Evolutionary conservation across 2,888 invertebrate genomes (phyloP).

Genomic region (Heliconius sara): DNA sequence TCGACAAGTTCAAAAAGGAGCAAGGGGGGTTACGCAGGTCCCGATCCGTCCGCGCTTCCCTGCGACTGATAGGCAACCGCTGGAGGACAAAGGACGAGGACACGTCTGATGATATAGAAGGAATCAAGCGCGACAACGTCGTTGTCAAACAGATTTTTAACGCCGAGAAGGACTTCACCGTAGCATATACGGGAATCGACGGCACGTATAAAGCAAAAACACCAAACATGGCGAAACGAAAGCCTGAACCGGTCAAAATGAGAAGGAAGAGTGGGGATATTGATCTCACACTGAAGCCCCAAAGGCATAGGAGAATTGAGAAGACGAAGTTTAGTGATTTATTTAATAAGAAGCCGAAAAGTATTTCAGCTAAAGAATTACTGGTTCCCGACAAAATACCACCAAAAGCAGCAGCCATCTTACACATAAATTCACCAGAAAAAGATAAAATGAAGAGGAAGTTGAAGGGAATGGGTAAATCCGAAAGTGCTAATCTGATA

Average conservation of each 20-base stretch:
- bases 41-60: conserved; percentile 88
- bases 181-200: conserved; percentile 75
- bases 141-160: conserved; percentile 72
- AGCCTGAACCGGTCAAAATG: conserved; percentile 65
- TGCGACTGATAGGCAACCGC: conserved; percentile 86
- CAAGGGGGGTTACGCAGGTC: conserved; percentile 84
- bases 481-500: conserved; percentile 73
- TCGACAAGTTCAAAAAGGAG: conserved; percentile 81
- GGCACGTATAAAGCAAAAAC: conserved; percentile 78
- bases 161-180: conserved; percentile 72
- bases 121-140: conserved; percentile 69
- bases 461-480: conserved; percentile 71
- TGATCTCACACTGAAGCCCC: conserved; percentile 73
- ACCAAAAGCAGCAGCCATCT: conserved; percentile 85
- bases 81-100: conserved; percentile 81
- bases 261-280: conserved; percentile 76
- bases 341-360: conserved; percentile 79
- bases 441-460: conserved; percentile 66
- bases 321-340: conserved; percentile 78
- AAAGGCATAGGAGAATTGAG: conserved; percentile 70
- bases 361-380: conserved; percentile 74
- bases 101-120: conserved; percentile 63
- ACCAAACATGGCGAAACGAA: conserved; percentile 76
- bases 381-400: conserved; percentile 81
- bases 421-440: conserved; percentile 82